Evolutionary conservation across 2,113 vertebrate species (phyloP).

Genomic region (Aegypius monachus): DNA sequence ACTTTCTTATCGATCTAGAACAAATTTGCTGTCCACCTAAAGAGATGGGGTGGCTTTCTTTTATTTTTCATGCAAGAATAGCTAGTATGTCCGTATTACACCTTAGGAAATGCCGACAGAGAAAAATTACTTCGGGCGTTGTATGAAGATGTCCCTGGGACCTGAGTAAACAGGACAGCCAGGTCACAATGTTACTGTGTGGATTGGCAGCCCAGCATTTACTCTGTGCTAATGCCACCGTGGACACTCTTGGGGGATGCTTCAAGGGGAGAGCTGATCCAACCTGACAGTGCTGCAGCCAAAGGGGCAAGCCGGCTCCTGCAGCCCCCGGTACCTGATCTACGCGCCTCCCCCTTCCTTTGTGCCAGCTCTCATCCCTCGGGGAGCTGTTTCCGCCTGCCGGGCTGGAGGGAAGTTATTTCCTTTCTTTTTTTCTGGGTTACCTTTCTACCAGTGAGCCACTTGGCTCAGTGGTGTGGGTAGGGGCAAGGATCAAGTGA

Average conservation of each 20-base stretch:
- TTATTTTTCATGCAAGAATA: neutral
- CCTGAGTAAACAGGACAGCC: neutral
- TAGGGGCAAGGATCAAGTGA: neutral
- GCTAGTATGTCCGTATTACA: neutral
- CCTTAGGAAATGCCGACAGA: neutral
- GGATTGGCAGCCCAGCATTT: neutral
- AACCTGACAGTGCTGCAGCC: neutral
- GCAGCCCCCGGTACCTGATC: accelerated
- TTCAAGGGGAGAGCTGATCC: neutral
- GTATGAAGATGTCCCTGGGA: neutral
- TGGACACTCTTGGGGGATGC: too few relatives aligned
- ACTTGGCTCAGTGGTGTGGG: neutral
- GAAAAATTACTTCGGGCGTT: neutral
- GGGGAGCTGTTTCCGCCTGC: neutral
- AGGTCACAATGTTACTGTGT: neutral
- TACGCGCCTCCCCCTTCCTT: accelerated
- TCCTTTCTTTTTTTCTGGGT: neutral
- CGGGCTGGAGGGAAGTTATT: neutral
- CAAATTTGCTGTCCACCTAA: neutral
- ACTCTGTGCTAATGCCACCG: neutral
- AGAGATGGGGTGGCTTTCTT: neutral
- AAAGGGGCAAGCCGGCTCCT: neutral
- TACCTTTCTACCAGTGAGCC: neutral
- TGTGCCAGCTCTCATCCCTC: neutral
- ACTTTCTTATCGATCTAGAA: neutral